Percentiles rank a stretch among this genome's conserved stretches.
These are phyloP conservation scores for Tiaroga cobitis DNA, from an alignment of 2,797 vertebrate species.

Conservation along the genomic window DNA sequence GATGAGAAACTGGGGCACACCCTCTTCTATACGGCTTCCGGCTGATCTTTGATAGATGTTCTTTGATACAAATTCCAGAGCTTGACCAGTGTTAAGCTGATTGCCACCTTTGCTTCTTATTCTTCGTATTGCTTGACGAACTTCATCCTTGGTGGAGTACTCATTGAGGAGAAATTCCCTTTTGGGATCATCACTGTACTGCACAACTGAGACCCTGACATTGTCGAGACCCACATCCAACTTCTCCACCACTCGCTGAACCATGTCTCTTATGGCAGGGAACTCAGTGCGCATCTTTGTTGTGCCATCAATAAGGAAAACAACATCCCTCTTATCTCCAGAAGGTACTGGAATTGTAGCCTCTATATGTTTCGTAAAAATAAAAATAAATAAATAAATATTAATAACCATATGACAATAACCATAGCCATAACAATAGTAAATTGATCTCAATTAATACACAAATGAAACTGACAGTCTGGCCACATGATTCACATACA, in stretches of 20 bases:
- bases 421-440: background rate
- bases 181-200: conserved; percentile 88
- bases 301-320: conserved; percentile 93
- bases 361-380: conserved; percentile 52
- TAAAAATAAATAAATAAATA: background rate
- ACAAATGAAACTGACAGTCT: background rate
- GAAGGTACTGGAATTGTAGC: conserved; percentile 52
- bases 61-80: conserved; percentile 86
- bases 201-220: conserved; percentile 88
- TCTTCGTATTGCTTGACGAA: conserved; percentile 76
- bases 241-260: conserved; percentile 82
- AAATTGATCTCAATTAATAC: background rate
- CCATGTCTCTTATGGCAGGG: conserved; percentile 80
- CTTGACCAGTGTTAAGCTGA: conserved; percentile 83
- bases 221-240: conserved; percentile 88
- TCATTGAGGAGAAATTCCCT: conserved; percentile 89
- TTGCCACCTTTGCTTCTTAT: conserved; percentile 84
- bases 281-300: conserved; percentile 80
- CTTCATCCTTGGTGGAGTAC: conserved; percentile 86
- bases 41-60: conserved; percentile 89
- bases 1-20: conserved; percentile 92
- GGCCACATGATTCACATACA: background rate
- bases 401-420: too few species aligned
- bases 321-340: conserved; percentile 86
- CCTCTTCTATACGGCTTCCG: conserved; percentile 92